Evolutionary conservation across 2,888 invertebrate genomes (phyloP).

Genomic region (Parasteatoda lunata): DNA sequence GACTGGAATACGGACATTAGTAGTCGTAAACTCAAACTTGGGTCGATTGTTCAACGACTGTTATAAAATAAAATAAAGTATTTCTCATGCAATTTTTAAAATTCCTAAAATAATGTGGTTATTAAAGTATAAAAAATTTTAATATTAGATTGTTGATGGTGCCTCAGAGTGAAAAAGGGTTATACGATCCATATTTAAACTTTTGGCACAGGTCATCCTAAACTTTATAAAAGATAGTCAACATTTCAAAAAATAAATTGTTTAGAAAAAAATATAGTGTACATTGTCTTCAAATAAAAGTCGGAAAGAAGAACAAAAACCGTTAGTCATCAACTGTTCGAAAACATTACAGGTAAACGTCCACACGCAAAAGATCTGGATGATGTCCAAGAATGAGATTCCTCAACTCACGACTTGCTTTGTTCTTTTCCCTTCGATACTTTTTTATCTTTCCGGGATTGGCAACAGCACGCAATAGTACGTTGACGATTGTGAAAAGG

Average conservation of each 20-base stretch:
- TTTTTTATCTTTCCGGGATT: background rate
- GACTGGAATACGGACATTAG: too few relatives aligned
- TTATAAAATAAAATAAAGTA: background rate
- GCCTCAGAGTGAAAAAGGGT: too few relatives aligned
- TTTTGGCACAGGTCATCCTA: too few relatives aligned
- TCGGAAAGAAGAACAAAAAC: slow-evolving; percentile 21
- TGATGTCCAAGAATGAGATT: background rate
- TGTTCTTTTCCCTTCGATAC: background rate
- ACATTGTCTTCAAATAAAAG: background rate
- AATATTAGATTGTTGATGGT: too few relatives aligned
- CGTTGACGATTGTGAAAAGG: slow-evolving; percentile 5
- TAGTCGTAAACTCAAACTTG: background rate
- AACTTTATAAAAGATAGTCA: too few relatives aligned
- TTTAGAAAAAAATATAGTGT: too few relatives aligned
- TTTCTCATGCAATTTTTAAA: background rate
- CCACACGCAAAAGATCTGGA: slow-evolving; percentile 35
- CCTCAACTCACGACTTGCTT: slow-evolving; percentile 3
- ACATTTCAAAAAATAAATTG: too few relatives aligned
- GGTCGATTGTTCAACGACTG: background rate
- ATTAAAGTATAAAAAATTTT: background rate
- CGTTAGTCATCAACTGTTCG: slow-evolving; percentile 34
- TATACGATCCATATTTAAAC: too few relatives aligned
- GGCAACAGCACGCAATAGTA: slow-evolving; percentile 3
- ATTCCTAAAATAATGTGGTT: too few relatives aligned
- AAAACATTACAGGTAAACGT: slow-evolving; percentile 62